Base-by-base conservation (phyloP, 2,797 vertebrate genomes). In the Clarias pachynema region DNA sequence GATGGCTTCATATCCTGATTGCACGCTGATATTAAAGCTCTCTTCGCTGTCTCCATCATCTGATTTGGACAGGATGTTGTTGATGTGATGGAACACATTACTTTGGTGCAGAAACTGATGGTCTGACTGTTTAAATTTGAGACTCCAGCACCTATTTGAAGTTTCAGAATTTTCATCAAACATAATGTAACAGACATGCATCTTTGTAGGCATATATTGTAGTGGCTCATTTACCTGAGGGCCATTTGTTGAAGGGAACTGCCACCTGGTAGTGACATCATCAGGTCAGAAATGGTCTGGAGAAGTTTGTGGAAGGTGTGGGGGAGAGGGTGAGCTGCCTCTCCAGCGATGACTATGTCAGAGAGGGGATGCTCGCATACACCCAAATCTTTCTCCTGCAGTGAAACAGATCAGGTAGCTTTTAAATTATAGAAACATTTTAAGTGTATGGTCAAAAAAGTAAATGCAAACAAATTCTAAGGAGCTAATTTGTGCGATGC, bases 21-120 rank as follows among this genome's bases (percentile, higher is more conserved):
- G 98, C 83, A 99, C 91, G 40, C 98, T 99, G 92, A 99, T 99
- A 91, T 97, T 99, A 87, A 99, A 99, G 91, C 98, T 99, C 91
- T 99, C 98, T 90, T 99, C 98, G 6, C 98, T 99, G 89, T 99
- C 98, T 40, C 98, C 98, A 81, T 99, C 98, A 79, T 99, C 98
- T 0, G 98, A 99, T 93, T 99, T 99, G 66, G 98, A 99, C 89
- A 99, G 94, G 91, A 99, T 99, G 86, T 99, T 99, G 93, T 99
- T 99, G 92, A 99, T 99, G 92, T 99, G 98, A 94, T 99, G 98
- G 92, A 99, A 99, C 87, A 99, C 98, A n/a, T 99, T 99, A 94
- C 98, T 99, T 91, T 99, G 98, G 90, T 99, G 98, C 89, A 99
- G 95, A 91, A 99, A 99, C 89, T 99, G 98, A 89, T 99, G 98